Evolutionary conservation across 2,113 vertebrate genomes (phyloP).

Genomic region (Anhinga rufa): DNA sequence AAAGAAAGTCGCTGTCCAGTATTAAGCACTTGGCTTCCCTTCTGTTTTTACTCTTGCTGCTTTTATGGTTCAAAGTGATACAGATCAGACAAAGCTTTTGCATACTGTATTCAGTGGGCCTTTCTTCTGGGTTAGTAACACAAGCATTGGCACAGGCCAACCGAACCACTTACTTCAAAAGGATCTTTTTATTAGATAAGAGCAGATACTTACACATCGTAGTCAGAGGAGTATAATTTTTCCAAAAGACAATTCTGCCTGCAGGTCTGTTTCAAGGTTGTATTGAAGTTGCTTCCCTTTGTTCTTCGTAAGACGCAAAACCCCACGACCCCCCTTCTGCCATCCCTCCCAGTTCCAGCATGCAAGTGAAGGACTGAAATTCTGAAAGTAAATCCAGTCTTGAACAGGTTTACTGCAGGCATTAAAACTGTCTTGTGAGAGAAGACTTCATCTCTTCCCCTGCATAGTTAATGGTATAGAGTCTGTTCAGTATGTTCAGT

Average conservation of each 20-base stretch:
- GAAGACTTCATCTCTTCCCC: background rate
- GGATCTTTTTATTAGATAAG: background rate
- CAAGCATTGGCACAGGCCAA: background rate
- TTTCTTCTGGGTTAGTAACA: background rate
- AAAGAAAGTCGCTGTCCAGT: slow-evolving; percentile 7
- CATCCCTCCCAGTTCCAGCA: background rate
- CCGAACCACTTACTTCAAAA: slow-evolving; percentile 16
- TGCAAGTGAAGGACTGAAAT: background rate
- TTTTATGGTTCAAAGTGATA: slow-evolving; percentile 10
- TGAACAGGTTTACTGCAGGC: background rate
- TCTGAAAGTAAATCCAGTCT: background rate
- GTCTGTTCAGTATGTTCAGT: background rate
- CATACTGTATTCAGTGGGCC: background rate
- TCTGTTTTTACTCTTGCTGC: background rate
- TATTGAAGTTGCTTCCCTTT: background rate
- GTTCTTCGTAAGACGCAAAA: background rate
- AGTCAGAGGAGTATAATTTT: background rate
- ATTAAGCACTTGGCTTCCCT: background rate
- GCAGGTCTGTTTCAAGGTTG: background rate
- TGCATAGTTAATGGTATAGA: background rate
- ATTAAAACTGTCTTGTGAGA: background rate
- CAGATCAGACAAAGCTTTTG: background rate
- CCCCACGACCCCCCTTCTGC: background rate
- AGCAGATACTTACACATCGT: background rate
- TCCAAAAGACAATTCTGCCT: background rate